Base-by-base conservation (phyloP, 2,888 invertebrate species). In the Nebria brevicollis region DNA sequence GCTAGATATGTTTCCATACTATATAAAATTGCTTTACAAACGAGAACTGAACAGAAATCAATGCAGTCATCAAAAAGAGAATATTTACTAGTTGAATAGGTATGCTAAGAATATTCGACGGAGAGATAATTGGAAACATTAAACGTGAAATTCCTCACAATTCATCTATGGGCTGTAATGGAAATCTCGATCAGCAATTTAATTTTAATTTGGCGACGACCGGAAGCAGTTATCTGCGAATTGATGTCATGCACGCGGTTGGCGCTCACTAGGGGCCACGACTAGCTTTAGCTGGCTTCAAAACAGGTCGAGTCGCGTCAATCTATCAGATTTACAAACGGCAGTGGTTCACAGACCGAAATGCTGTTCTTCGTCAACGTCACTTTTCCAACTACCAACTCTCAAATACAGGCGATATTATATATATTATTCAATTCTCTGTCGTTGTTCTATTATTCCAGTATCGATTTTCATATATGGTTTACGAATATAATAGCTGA, bases 181-280 rank as follows among this genome's bases (percentile, higher is more conserved):
- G 73, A 73, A 73, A 73, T 73, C 73, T 25, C 20, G 73, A 43
- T 73, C 43, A 41, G 41, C 73, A 73, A 73, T 73, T 73, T 73
- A 73, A 73, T 73, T 73, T 73, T 41, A 42, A 73, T 73, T 73
- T 42, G 43, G 43, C 41, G 20, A 20, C 73, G 41, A 43, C 41
- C 73, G 73, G 73, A 73, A 73, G 42, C 41, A 73, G 73, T 73
- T 73, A 73, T 73, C 73, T 73, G n/a, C 15, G 41, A 73, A 73
- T 73, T 26, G 73, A 73, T 73, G 73, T 43, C 41, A 43, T 73
- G 73, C 73, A 41, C n/a, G 41, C 15, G 43, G 43, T 20, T 43
- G 20, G 73, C 13, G 54, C 54, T 54, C 8, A 54, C 11, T 54
- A 7, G 11, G 54, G 54, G 54, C 13, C 54, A 54, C 7, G 54